Evolutionary conservation across 2,113 vertebrate genomes (phyloP).

Genomic region (Saimiri boliviensis): DNA sequence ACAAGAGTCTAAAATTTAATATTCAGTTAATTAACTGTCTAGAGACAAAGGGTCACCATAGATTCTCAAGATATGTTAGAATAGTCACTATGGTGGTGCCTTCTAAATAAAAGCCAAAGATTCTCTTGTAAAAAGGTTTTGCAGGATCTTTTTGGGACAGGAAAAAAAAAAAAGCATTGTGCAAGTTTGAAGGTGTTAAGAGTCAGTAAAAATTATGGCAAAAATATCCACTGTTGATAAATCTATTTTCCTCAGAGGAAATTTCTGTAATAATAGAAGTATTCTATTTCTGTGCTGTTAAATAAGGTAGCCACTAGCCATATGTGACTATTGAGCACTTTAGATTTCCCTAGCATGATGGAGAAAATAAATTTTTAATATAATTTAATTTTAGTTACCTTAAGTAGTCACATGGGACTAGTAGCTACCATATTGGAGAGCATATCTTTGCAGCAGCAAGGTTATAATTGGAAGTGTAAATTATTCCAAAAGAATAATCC

Average conservation of each 20-base stretch:
- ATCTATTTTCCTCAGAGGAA: not conserved
- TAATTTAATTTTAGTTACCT: not conserved
- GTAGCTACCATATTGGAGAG: not conserved
- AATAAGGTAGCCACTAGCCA: not conserved
- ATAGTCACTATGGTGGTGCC: not conserved
- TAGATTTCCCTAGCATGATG: not conserved
- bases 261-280: not conserved
- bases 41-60: not conserved
- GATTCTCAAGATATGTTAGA: conserved; percentile 7
- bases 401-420: not conserved
- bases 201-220: not conserved
- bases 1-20: not conserved
- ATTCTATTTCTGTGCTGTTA: not conserved
- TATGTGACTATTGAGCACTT: not conserved
- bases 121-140: not conserved
- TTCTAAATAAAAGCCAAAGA: not conserved
- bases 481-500: conserved; percentile 23
- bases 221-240: not conserved
- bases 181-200: not conserved
- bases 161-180: not conserved
- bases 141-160: not conserved
- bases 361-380: not conserved
- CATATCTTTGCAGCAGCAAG: not conserved
- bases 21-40: not conserved
- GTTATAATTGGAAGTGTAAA: not conserved